Conservation (phyloP, 2,797 vertebrate species). For the Chelmon rostratus region DNA sequence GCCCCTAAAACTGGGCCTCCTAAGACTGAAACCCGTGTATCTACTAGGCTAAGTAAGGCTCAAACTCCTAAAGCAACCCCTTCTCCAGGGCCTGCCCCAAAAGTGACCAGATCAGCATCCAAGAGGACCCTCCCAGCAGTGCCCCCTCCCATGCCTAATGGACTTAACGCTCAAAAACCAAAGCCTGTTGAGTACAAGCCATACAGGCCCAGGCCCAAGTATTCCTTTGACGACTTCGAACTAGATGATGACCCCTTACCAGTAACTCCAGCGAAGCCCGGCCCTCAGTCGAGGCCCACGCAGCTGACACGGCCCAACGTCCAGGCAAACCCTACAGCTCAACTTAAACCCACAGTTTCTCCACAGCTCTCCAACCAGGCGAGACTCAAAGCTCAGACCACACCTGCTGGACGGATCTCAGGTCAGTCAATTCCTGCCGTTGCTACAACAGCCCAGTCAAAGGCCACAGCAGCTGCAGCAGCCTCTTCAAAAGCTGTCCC, state of each 20-base stretch:
- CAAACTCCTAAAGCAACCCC: conserved; percentile 54
- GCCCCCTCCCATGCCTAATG: conserved; percentile 87
- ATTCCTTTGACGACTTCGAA: conserved; percentile 87
- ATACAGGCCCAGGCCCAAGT: conserved; percentile 86
- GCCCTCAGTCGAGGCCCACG: conserved; percentile 24
- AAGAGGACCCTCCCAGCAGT: conserved; percentile 81
- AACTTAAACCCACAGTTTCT: conserved; percentile 36
- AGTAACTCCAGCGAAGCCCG: conserved; percentile 35
- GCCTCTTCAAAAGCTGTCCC: conserved; percentile 38
- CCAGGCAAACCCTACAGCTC: conserved; percentile 45
- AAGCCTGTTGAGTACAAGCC: conserved; percentile 86
- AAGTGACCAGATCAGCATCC: conserved; percentile 71
- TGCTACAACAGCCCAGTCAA: conserved; percentile 39
- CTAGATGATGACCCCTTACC: conserved; percentile 84
- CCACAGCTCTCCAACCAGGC: conserved; percentile 57
- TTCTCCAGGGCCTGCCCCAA: conserved; percentile 61
- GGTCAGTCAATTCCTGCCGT: conserved; percentile 62
- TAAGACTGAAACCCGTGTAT: conserved; percentile 63
- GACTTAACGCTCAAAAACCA: conserved; percentile 78
- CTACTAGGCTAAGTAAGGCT: conserved; percentile 69
- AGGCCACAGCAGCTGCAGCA: conserved; percentile 20
- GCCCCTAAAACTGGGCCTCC: conserved; percentile 47
- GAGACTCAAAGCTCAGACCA: conserved; percentile 53
- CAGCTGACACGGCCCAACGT: conserved; percentile 31
- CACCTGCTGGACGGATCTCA: conserved; percentile 56